A percentile compares a stretch with the other conserved stretches of the same genome.
Evolutionary conservation across 2,113 vertebrate genomes (phyloP).

Genomic region (Triplophysa dalaica): DNA sequence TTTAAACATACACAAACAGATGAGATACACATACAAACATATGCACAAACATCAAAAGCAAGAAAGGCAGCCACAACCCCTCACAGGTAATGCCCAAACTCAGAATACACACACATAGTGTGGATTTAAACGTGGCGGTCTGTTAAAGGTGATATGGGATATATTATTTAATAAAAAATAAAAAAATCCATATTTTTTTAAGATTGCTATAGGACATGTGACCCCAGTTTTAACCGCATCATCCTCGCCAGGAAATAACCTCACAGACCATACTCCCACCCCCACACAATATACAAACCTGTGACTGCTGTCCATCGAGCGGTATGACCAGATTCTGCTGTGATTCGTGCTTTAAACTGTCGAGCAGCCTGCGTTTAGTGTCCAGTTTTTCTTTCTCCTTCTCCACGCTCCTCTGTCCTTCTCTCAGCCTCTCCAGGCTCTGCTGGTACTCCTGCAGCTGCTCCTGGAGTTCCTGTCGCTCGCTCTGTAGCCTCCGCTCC

Average conservation of each 20-base stretch:
- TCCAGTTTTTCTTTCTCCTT: constrained; percentile 82
- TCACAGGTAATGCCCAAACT: not conserved
- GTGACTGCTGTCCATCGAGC: constrained; percentile 66
- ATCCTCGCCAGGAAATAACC: not conserved
- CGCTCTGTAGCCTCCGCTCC: constrained; percentile 73
- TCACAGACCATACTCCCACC: constrained; percentile 7
- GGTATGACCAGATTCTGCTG: constrained; percentile 79
- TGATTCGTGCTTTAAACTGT: constrained; percentile 73
- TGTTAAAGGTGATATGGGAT: not conserved
- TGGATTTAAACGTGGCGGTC: not conserved
- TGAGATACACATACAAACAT: not conserved
- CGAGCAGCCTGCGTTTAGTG: constrained; percentile 72
- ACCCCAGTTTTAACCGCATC: not conserved
- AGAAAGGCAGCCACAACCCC: not conserved
- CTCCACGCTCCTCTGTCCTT: constrained; percentile 84
- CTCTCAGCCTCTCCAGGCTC: constrained; percentile 86
- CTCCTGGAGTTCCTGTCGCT: constrained; percentile 79
- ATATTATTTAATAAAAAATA: no score
- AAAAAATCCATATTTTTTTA: no score
- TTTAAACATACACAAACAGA: constrained; percentile 38
- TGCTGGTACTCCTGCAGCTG: constrained; percentile 89
- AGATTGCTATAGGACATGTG: no score
- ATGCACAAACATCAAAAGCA: constrained; percentile 1
- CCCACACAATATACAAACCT: constrained; percentile 11
- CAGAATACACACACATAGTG: not conserved